Conservation (phyloP, 2,888 invertebrate genomes). For the Epinotia demarniana region DNA sequence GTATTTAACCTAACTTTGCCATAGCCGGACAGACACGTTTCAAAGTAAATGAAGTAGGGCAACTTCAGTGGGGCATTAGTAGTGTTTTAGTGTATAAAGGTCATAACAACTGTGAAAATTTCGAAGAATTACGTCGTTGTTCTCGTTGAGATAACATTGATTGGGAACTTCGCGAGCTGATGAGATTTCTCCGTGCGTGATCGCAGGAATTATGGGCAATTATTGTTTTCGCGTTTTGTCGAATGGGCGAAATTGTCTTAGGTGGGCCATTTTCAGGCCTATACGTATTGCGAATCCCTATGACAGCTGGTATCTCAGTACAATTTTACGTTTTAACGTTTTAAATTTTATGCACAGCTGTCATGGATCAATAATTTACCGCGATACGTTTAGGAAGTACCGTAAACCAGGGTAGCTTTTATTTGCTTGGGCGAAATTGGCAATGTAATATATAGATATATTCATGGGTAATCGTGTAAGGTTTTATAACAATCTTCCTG, state of each 20-base stretch:
- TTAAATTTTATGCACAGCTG: no score
- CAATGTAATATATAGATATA: no score
- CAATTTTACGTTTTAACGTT: no score
- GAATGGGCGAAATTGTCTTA: neutral
- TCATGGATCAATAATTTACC: no score
- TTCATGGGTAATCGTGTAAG: no score
- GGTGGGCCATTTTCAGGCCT: no score
- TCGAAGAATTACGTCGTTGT: neutral
- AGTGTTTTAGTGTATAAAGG: neutral
- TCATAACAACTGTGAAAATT: neutral
- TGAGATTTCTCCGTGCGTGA: conserved; percentile 5
- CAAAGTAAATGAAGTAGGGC: conserved; percentile 8
- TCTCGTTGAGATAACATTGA: neutral
- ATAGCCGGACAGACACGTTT: neutral
- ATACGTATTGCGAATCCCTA: no score
- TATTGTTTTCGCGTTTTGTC: neutral
- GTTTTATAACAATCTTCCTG: no score
- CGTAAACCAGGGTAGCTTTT: no score
- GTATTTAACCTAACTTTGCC: conserved; percentile 7
- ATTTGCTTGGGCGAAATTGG: no score
- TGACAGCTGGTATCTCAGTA: no score
- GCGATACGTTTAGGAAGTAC: no score
- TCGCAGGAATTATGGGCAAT: neutral
- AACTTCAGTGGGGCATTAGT: neutral
- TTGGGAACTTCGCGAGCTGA: neutral